Evolutionary conservation across 37 sponge, comb jelly and placozoan genomes (phyloP), one percentile per base, ranked within the genome.

Genomic region (Axinella damicornis): DNA sequence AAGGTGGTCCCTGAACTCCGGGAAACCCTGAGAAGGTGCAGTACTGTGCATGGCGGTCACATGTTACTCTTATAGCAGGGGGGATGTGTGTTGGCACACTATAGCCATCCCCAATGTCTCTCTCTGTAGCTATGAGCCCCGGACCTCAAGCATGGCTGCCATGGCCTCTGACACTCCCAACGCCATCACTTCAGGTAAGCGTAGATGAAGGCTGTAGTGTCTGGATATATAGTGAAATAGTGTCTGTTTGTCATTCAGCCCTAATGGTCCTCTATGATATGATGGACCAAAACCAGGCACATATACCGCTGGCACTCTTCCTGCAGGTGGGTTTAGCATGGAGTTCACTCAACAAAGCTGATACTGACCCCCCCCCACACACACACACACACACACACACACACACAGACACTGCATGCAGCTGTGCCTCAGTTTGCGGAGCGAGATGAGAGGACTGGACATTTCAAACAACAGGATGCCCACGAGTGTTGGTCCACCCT

Each of bases 401-500:
- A 46, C 69, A 68, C 81, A 12, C 71, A 95, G 87, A 30, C 80
- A 11, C 84, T 99, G 41, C 99, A 99, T 52, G 64, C 65, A 2
- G 90, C 82, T 18, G 74, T 92, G 54, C 99, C 99, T 35, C 89
- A 94, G 15, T 99, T 95, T 79, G 90, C 90, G 35, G 90, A 95
- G 75, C 67, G 90, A 60, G 96, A 91, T 22, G 96, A 95, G 74
- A 85, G 85, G 14, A 89, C 95, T 22, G 89, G 85, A 6, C 64
- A 70, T 52, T 94, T 90, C 68, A 86, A 87, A 33, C 98, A 98
- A 85, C 95, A 99, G 81, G 99, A 99, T 82, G 99, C 99, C 30
- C 98, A 99, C 59, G 99, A 99, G 80, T 96, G 96, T 72, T 99
- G 99, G 99, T 86, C 90, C 33, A 75, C 92, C 53, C 40, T 86